Evolutionary conservation across 2,113 vertebrate genomes (phyloP).

Genomic region (Pelmatolapia mariae): DNA sequence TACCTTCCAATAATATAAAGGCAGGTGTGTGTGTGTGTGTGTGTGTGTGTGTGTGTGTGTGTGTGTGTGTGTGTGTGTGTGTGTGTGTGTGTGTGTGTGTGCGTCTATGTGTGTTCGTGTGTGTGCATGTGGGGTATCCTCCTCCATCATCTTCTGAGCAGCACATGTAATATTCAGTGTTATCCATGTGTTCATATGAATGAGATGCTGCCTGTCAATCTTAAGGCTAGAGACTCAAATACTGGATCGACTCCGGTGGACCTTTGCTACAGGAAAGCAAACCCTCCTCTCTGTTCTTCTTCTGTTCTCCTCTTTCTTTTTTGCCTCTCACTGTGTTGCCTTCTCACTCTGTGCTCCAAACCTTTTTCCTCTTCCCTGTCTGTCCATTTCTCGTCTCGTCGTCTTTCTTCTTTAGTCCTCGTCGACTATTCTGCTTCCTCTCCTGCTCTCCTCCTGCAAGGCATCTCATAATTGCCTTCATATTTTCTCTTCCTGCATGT

Average conservation of each 20-base stretch:
- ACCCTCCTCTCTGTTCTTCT: background rate
- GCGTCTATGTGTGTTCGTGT: background rate
- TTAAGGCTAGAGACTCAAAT: background rate
- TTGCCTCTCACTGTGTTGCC: background rate
- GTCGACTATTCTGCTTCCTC: background rate
- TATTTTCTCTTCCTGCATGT: background rate
- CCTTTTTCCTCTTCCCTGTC: background rate
- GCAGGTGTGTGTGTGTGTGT: background rate
- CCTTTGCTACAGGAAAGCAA: background rate
- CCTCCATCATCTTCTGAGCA: background rate
- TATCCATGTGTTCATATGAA: constrained; percentile 8
- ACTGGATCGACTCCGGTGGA: background rate
- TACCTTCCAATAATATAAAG: background rate
- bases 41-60: too few relatives aligned
- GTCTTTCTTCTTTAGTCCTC: background rate
- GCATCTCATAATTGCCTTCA: background rate
- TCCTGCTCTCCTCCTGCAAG: background rate
- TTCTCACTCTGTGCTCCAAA: background rate
- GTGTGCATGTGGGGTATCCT: background rate
- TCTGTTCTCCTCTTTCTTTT: background rate
- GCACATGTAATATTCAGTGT: constrained; percentile 29
- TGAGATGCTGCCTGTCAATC: constrained; percentile 16
- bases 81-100: background rate
- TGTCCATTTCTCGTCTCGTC: background rate
- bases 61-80: background rate